Evolutionary conservation across 1,140 invertebrate genomes (phyloP).

Genomic region (Myzus persicae): DNA sequence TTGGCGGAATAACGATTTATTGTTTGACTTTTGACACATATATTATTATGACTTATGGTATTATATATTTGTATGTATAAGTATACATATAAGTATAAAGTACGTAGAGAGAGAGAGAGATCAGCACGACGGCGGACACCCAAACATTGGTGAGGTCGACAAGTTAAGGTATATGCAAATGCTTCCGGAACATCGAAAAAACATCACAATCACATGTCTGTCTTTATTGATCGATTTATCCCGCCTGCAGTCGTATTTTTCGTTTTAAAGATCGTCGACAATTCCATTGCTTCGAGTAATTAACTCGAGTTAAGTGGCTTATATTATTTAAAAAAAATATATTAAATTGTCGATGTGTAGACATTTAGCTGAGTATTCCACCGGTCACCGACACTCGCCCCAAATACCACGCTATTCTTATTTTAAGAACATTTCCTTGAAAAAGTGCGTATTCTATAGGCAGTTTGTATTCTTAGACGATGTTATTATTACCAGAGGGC

Average conservation of each 20-base stretch:
- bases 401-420: background rate
- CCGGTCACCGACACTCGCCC: background rate
- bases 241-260: background rate
- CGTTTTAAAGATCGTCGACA: background rate
- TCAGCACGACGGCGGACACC: background rate
- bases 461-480: no score
- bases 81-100: background rate
- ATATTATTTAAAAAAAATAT: background rate
- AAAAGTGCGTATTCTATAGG: background rate
- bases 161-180: background rate
- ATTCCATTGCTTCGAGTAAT: background rate
- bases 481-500: background rate
- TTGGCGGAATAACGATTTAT: background rate
- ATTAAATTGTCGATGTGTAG: background rate
- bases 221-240: background rate
- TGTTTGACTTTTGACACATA: background rate
- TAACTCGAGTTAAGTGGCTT: background rate
- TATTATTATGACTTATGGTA: background rate
- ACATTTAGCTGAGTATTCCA: background rate
- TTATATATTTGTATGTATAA: background rate
- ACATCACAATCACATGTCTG: background rate
- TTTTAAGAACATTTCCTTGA: background rate
- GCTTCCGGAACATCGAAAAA: background rate
- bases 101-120: background rate
- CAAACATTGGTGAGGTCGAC: background rate